Evolutionary conservation across 2,888 invertebrate genomes (phyloP).

Genomic region (Bruchidius siliquastri): DNA sequence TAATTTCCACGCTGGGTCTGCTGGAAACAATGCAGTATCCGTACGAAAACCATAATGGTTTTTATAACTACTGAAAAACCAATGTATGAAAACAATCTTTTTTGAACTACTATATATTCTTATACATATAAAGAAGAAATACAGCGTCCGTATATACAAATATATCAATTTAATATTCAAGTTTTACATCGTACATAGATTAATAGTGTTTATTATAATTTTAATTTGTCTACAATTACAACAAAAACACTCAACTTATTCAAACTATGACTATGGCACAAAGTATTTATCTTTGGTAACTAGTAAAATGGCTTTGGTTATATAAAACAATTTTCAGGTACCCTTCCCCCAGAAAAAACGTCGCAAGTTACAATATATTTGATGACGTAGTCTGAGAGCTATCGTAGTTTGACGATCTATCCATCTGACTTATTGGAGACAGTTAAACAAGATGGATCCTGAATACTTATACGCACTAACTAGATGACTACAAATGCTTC

Average conservation of each 20-base stretch:
- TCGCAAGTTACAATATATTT: too few species aligned
- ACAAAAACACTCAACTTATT: neutral
- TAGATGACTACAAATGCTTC: too few species aligned
- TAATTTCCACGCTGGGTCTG: too few species aligned
- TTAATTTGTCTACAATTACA: neutral
- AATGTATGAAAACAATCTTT: neutral
- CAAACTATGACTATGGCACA: neutral
- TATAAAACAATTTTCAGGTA: neutral
- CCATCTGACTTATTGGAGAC: too few species aligned
- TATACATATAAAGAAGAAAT: neutral
- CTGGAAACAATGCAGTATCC: too few species aligned
- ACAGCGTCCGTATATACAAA: neutral
- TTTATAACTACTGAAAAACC: too few species aligned
- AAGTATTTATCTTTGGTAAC: neutral
- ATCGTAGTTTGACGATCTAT: too few species aligned
- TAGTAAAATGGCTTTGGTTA: neutral
- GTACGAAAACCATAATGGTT: too few species aligned
- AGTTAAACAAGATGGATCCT: too few species aligned
- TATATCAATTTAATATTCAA: neutral
- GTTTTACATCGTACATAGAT: neutral
- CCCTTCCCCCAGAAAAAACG: neutral
- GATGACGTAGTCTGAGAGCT: too few species aligned
- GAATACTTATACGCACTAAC: too few species aligned
- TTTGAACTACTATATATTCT: neutral
- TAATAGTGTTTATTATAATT: neutral